Evolutionary conservation across 1,140 invertebrate genomes (phyloP), one percentile per base, ranked within the genome.

Genomic region (Drosophila grimshawi): DNA sequence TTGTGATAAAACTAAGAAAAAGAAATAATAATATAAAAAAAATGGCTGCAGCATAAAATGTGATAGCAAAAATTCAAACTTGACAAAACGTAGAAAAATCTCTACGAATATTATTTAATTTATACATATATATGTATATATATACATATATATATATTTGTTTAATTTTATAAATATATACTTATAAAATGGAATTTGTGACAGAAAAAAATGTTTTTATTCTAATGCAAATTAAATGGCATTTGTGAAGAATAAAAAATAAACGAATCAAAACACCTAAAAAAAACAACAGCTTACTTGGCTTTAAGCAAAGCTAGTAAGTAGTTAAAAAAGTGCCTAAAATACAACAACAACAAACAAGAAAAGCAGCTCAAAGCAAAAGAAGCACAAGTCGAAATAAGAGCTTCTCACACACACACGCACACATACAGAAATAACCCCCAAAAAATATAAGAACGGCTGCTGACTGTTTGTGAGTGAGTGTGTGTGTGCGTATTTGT

Each of bases 191-290:
- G 68, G 65, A 72, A 73, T 80, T 75, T 67, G 77, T 62, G 62
- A 62, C 35, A 66, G 35, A 51, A 64, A 57, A 64, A 63, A 29
- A 72, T 72, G 67, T 71, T 76, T 75, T 67, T 74, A 76, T 77
- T 86, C 76, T 81, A 85, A 90, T 89, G 80, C 86, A 90, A 90
- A 91, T 91, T 57, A 81, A 76, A 68, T 81, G 66, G 2, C 53
- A 71, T 81, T 81, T 66, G 70, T 78, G 71, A 74, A 76, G 70
- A 86, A 78, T 76, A 55, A 46, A 56, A 55, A 45, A 61, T 7
- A 64, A 59, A 52, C 30, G 30, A 33, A 46, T 37, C 59, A 53
- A 72, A 52, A 57, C 39, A 39, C 35, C 45, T 46, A 64, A 76
- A 83, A 76, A 83, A 83, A 82, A 78, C 70, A 56, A 53, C 64